Base-by-base conservation (phyloP, 92 coral and sea anemone species). In the Zoanthus sociatus region DNA sequence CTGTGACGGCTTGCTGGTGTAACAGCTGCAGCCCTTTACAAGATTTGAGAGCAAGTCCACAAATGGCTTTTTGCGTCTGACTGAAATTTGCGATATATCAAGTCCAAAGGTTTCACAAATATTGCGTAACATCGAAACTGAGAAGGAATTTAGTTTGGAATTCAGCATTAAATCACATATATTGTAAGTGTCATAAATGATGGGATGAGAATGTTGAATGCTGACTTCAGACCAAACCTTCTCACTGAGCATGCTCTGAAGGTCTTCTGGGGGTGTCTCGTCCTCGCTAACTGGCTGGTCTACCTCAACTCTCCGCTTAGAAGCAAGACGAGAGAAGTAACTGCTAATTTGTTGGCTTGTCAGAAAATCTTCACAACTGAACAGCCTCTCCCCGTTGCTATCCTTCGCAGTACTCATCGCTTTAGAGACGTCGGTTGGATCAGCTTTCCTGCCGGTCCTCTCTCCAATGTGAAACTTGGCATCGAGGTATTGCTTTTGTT, bases 381-480 rank as follows among this genome's bases (percentile, higher is more conserved):
- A 82, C 9, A 86, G 30, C 10, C 84, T 69, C 32, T 56, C 83
- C 66, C 88, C 88, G 76, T 90, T 83, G 53, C 88, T 84, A 56
- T 76, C 89, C 32, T 66, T 89, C 7, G 85, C 92, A 83, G 88
- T 84, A 55, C 92, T 89, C 88, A 84, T 89, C n/a, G 84, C 87
- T 21, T 72, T 86, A 13, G 84, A 78, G 44, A 90, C 87, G 20
- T 77, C 92, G 13, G 67, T 54, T 60, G 89, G 89, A 14, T 71
- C 78, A 67, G 75, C 88, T 74, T 90, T 90, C 56, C 51, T 90
- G 45, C 89, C 89, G 31, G 92, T 90, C 71, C 51, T 77, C 87
- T 90, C 86, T 77, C 92, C 89, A 42, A 86, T 61, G 73, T 73
- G 88, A 61, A 91, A 91, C 88, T 91, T 91, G 44, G 90, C 88